Base-by-base conservation (phyloP, 2,113 vertebrate genomes). In the Phyllostomus discolor region DNA sequence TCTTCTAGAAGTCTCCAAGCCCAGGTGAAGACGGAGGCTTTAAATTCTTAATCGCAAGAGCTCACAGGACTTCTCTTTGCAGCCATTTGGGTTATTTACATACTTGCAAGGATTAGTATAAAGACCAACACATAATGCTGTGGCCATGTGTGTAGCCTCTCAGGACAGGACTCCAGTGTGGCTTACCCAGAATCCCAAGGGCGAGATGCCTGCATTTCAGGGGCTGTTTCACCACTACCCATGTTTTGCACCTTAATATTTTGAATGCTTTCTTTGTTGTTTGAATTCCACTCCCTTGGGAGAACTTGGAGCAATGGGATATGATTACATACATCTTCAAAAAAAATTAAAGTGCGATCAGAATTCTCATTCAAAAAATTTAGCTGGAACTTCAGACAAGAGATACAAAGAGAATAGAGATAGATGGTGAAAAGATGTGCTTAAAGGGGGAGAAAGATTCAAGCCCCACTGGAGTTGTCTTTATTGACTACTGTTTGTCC, bases 71-170 rank as follows among this genome's bases (percentile, higher is more conserved):
- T 88, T 83, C 96, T 87, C 35, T 75, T 97, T 93, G 92, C 52
- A 96, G 90, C 6, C 5, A 75, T 96, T 97, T 86, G 78, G 67
- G 75, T 95, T 94, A 96, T 95, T 96, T 95, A 95, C 94, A 83
- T 41, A 93, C 19, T 35, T 92, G 70, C 70, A 94, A 82, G 54
- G 87, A 90, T 91, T 75, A 80, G 91, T 84, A 73, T 48, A 73
- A 95, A 94, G 96, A 72, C 20, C 72, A 95, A 57, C 70, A 69
- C 75, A 46, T 90, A 88, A 62, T 95, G 72, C 57, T 90, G 22
- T 78, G 59, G 66, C n/a, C 66, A 78, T 4, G 10, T 95, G 91
- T 79, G 57, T 88, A 48, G 43, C 84, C 46, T 94, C 69, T 78
- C 17, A 12, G 38, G 16, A n/a, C 69, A 69, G 88, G n/a, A 59